Conservation (phyloP, 2,888 invertebrate genomes). For the Agrotis exclamationis region DNA sequence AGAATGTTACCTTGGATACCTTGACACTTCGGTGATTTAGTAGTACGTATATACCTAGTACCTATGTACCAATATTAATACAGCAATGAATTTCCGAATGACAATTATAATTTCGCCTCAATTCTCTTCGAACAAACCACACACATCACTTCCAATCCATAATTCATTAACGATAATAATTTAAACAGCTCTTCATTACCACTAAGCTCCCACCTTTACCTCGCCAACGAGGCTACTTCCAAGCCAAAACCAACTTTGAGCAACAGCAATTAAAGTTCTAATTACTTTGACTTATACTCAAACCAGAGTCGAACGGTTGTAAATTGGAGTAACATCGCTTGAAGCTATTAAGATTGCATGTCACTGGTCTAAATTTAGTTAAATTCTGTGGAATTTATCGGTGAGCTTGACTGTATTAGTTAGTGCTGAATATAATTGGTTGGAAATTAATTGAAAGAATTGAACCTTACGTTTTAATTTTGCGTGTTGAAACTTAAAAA, state of each 20-base stretch:
- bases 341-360: conserved; percentile 87
- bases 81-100: background rate
- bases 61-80: background rate
- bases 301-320: conserved; percentile 72
- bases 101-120: conserved; percentile 9
- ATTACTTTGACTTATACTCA: conserved; percentile 45
- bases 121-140: conserved; percentile 8
- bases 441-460: conserved; percentile 28
- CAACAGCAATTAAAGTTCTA: conserved; percentile 58
- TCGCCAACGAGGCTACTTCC: conserved; percentile 49
- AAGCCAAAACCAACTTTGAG: conserved; percentile 58
- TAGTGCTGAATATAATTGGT: conserved; percentile 30
- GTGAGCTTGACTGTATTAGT: conserved; percentile 71
- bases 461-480: conserved; percentile 1
- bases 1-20: background rate
- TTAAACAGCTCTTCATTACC: conserved; percentile 56
- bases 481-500: too few relatives aligned
- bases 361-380: conserved; percentile 83
- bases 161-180: conserved; percentile 33
- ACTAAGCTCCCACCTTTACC: conserved; percentile 59
- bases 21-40: background rate
- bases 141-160: conserved; percentile 29
- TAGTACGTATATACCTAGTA: too few relatives aligned
- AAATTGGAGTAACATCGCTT: conserved; percentile 79
- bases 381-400: conserved; percentile 81